These are phyloP conservation scores for Arion vulgaris DNA, from an alignment of 1,140 invertebrate genomes.

Conservation along the genomic window DNA sequence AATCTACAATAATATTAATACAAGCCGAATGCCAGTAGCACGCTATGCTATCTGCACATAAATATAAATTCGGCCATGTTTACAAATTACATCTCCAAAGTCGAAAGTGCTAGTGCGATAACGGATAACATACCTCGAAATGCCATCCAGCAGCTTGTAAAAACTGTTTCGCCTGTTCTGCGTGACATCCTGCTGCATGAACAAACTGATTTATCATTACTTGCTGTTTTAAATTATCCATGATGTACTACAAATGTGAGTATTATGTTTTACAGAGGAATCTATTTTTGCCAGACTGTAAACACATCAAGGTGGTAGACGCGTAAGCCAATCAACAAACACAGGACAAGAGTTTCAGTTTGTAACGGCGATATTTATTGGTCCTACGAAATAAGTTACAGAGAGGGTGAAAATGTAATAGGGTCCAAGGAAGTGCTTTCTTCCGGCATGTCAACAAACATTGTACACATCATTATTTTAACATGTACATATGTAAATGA, in stretches of 20 bases:
- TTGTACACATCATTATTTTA: no score
- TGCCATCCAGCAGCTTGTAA: slow-evolving; percentile 94
- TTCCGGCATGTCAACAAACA: slow-evolving; percentile 39
- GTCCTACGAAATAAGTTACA: background rate
- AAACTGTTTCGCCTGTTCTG: slow-evolving; percentile 93
- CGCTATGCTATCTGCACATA: background rate
- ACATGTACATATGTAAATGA: no score
- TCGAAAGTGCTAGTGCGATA: slow-evolving; percentile 24
- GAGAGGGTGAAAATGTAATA: slow-evolving; percentile 23
- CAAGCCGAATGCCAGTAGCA: background rate
- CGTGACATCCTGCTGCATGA: slow-evolving; percentile 90
- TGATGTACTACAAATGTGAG: slow-evolving; percentile 70
- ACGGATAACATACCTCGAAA: slow-evolving; percentile 86
- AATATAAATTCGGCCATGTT: slow-evolving; percentile 61
- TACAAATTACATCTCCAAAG: slow-evolving; percentile 44
- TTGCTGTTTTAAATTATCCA: slow-evolving; percentile 94
- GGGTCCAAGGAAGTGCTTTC: slow-evolving; percentile 2
- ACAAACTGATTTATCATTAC: slow-evolving; percentile 98
- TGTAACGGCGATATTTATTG: background rate
- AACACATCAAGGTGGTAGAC: slow-evolving; percentile 31
- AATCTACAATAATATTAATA: no score
- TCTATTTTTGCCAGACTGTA: slow-evolving; percentile 32
- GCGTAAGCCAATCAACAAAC: slow-evolving; percentile 13
- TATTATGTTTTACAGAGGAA: background rate
- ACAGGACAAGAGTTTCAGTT: background rate